Conservation (phyloP, 2,888 invertebrate genomes). For the Agrotis exclamationis region DNA sequence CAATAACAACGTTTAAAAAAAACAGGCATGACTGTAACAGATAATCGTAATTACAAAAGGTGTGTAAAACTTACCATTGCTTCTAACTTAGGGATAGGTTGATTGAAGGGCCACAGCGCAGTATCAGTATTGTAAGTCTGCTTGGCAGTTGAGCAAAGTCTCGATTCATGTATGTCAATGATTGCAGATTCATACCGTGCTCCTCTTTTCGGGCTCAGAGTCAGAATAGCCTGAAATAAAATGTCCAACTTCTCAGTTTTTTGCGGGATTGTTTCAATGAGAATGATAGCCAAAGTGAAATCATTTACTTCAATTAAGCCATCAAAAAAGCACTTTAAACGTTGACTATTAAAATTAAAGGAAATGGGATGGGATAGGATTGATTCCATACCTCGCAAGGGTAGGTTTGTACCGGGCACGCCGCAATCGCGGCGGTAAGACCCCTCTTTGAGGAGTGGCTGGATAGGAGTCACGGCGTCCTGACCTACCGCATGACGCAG, state of each 20-base stretch:
- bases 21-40: neutral
- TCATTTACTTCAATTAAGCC: too few relatives aligned
- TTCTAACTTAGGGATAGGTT: conserved; percentile 91
- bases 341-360: too few relatives aligned
- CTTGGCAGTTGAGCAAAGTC: conserved; percentile 90
- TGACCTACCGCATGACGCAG: too few relatives aligned
- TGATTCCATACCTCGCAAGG: too few relatives aligned
- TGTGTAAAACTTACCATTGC: conserved; percentile 70
- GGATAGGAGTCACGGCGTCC: too few relatives aligned
- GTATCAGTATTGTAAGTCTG: conserved; percentile 92
- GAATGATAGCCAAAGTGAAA: too few relatives aligned
- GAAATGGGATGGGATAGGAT: too few relatives aligned
- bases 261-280: too few relatives aligned
- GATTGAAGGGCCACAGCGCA: conserved; percentile 92
- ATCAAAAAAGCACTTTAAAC: too few relatives aligned
- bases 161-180: conserved; percentile 73
- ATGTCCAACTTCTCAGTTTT: neutral
- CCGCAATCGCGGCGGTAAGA: too few relatives aligned
- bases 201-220: conserved; percentile 82
- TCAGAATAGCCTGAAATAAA: conserved; percentile 85
- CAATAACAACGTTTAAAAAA: neutral
- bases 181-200: conserved; percentile 84
- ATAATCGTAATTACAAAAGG: neutral
- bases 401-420: too few relatives aligned
- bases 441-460: too few relatives aligned